A percentile compares a stretch with the other conserved stretches of the same genome.
Conservation (phyloP, 2,797 vertebrate species). For the Enteromius treurensis region DNA sequence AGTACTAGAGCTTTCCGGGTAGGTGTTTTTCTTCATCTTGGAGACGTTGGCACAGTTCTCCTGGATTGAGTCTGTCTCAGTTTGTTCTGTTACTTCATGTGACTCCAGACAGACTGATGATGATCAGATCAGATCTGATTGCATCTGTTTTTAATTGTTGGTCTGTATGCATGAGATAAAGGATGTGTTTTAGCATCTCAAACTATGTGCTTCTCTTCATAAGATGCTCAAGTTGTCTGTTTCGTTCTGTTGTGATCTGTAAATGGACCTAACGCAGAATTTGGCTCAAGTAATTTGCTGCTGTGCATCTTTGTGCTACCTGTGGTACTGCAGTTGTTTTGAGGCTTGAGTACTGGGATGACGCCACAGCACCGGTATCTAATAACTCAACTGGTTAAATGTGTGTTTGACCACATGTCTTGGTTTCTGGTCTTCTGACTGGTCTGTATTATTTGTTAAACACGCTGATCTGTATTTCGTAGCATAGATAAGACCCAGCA, state of each 20-base stretch:
- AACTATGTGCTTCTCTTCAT: neutral
- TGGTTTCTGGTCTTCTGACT: neutral
- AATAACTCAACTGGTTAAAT: neutral
- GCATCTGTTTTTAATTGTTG: neutral
- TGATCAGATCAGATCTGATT: no score
- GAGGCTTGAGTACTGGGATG: neutral
- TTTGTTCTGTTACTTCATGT: no score
- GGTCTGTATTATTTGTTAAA: conserved; percentile 15
- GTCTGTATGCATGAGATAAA: no score
- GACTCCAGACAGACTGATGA: no score
- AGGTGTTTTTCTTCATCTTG: no score
- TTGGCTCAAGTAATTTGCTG: no score
- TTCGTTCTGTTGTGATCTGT: neutral
- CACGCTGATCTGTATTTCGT: conserved; percentile 22
- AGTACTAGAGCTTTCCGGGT: no score
- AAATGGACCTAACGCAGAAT: no score
- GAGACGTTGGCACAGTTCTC: no score
- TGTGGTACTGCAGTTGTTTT: neutral
- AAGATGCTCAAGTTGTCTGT: neutral
- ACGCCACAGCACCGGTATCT: neutral
- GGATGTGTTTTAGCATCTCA: neutral
- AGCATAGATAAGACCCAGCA: neutral
- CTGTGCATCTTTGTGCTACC: no score
- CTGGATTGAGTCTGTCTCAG: no score
- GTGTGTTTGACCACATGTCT: neutral